A percentile compares a stretch with the other conserved stretches of the same genome.
These are phyloP conservation scores for Cotesia typhae DNA, from an alignment of 1,140 invertebrate species.

Conservation along the genomic window DNA sequence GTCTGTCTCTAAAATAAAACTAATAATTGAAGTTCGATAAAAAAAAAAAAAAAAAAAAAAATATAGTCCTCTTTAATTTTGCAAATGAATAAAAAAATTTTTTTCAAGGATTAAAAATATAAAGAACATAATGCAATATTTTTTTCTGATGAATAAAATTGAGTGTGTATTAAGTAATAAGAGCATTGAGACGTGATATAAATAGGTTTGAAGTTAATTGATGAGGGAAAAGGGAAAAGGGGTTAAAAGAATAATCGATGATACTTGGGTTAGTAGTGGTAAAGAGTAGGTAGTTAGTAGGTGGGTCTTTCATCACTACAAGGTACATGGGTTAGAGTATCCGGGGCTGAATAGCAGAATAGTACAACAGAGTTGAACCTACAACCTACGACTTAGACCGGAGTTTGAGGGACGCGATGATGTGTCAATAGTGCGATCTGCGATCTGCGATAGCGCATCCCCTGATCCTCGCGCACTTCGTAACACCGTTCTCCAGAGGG, in stretches of 20 bases:
- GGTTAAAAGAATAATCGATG: conserved; percentile 51
- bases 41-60: too few relatives aligned
- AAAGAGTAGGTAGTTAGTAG: background rate
- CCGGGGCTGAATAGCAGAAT: background rate
- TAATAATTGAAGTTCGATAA: too few relatives aligned
- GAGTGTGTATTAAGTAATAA: too few relatives aligned
- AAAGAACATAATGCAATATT: too few relatives aligned
- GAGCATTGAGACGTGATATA: too few relatives aligned
- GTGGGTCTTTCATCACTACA: conserved; percentile 1
- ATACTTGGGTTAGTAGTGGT: conserved; percentile 22
- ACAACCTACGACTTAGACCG: too few relatives aligned
- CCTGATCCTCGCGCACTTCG: conserved; percentile 25
- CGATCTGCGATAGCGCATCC: conserved; percentile 4
- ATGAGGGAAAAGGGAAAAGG: conserved; percentile 35
- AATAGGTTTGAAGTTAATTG: conserved; percentile 13
- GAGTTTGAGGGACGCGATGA: background rate
- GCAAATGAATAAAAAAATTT: too few relatives aligned
- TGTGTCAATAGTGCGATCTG: background rate
- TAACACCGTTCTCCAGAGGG: conserved; percentile 16
- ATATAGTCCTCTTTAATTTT: too few relatives aligned
- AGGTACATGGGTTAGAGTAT: background rate
- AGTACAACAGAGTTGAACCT: background rate
- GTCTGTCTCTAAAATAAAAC: too few relatives aligned
- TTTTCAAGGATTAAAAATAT: too few relatives aligned
- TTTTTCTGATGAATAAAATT: too few relatives aligned